These are phyloP conservation scores for Tigriopus japonicus DNA, from an alignment of 1,140 invertebrate species.

Conservation along the genomic window DNA sequence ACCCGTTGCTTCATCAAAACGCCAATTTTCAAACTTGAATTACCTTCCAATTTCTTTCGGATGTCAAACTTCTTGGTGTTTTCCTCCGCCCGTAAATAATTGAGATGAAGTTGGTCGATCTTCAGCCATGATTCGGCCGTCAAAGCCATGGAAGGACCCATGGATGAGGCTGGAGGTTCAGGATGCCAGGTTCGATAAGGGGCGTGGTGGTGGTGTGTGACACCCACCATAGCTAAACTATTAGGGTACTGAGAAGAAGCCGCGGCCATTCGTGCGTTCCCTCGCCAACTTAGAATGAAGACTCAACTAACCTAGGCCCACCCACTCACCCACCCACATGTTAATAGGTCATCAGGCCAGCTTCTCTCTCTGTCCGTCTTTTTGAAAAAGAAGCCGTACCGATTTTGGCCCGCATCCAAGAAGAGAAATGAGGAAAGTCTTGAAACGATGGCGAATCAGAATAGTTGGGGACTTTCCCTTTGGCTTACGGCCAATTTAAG, in stretches of 20 bases:
- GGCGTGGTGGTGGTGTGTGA: neutral
- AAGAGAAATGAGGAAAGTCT: too few species aligned
- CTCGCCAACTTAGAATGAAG: neutral
- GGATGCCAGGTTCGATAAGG: neutral
- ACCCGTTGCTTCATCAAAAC: neutral
- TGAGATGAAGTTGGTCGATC: neutral
- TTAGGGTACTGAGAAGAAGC: neutral
- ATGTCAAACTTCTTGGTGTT: conserved; percentile 46
- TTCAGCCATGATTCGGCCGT: neutral
- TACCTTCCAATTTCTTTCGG: conserved; percentile 50
- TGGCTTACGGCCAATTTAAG: too few species aligned
- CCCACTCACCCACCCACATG: neutral
- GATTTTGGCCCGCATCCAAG: too few species aligned
- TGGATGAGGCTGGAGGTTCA: neutral
- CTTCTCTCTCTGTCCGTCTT: too few species aligned
- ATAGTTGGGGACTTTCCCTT: too few species aligned
- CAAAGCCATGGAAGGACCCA: neutral
- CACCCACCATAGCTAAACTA: neutral
- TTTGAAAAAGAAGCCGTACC: too few species aligned
- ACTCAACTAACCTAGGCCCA: neutral
- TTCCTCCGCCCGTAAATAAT: conserved; percentile 24
- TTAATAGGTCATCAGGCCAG: neutral
- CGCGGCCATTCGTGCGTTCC: neutral
- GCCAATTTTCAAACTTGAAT: neutral
- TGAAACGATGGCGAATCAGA: too few species aligned